Conservation (phyloP, 2,888 invertebrate species). For the Dolichomitus sp. region DNA sequence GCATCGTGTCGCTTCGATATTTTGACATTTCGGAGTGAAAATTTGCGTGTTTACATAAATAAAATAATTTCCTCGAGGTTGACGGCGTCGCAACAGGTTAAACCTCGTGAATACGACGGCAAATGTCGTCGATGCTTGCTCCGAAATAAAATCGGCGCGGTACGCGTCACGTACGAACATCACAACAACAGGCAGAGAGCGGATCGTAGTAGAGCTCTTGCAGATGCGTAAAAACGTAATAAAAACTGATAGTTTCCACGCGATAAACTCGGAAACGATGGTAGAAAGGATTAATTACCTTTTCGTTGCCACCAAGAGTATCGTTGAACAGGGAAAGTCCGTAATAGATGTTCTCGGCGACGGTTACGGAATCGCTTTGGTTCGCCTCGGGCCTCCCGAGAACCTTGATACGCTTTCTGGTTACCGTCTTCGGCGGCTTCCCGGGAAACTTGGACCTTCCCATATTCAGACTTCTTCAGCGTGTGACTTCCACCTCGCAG, state of each 20-base stretch:
- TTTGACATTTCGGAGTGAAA: background rate
- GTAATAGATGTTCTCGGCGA: conserved; percentile 86
- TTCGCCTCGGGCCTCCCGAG: conserved; percentile 88
- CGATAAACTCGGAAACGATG: background rate
- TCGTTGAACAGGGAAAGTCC: conserved; percentile 85
- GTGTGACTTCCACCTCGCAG: conserved; percentile 86
- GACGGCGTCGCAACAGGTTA: conserved; percentile 11
- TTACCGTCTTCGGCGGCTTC: conserved; percentile 95
- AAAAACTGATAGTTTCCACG: background rate
- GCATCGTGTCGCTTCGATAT: background rate
- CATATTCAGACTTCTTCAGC: conserved; percentile 90
- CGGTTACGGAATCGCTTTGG: conserved; percentile 87
- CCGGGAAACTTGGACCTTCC: conserved; percentile 95
- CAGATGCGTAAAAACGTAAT: background rate
- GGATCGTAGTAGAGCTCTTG: conserved; percentile 27
- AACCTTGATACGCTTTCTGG: conserved; percentile 94
- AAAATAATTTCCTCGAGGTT: background rate
- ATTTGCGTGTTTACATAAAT: background rate
- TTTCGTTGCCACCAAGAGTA: conserved; percentile 84
- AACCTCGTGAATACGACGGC: background rate
- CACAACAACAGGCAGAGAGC: conserved; percentile 59
- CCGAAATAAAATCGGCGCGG: conserved; percentile 75
- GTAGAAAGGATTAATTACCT: conserved; percentile 76
- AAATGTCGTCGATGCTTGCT: conserved; percentile 4
- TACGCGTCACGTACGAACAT: conserved; percentile 73